A percentile compares a stretch with the other conserved stretches of the same genome.
Conservation (phyloP, 2,888 invertebrate species). For the Chironomus tentans region DNA sequence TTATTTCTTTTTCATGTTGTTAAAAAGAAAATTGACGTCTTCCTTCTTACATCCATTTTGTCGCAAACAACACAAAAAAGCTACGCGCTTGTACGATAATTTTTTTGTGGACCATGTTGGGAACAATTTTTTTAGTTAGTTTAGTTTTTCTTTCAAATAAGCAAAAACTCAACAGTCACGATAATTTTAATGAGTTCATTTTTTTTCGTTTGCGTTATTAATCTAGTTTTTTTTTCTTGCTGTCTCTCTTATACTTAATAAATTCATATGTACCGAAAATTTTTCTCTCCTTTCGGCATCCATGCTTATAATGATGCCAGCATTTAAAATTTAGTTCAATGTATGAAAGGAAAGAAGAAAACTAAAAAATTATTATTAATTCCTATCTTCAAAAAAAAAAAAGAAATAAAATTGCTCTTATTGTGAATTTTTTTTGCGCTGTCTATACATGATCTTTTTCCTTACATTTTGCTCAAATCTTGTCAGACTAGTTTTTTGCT, state of each 20-base stretch:
- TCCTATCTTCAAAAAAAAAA: background rate
- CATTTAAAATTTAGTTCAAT: background rate
- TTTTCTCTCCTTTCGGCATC: background rate
- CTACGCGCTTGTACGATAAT: background rate
- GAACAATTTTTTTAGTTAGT: background rate
- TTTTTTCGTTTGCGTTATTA: background rate
- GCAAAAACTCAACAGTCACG: slow-evolving; percentile 9
- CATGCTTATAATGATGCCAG: background rate
- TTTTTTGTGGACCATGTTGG: background rate
- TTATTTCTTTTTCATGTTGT: background rate
- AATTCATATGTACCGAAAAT: background rate
- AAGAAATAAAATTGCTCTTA: background rate
- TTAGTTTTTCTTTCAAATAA: background rate
- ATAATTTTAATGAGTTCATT: slow-evolving; percentile 2
- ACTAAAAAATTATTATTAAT: background rate
- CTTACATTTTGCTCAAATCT: background rate
- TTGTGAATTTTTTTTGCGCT: background rate
- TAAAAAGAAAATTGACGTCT: background rate
- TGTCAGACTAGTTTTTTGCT: slow-evolving; percentile 17
- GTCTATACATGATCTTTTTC: background rate
- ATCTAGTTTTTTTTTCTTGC: background rate
- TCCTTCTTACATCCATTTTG: background rate
- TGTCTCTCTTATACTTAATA: background rate
- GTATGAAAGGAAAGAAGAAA: background rate
- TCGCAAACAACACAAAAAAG: background rate